Evolutionary conservation across 2,113 vertebrate genomes (phyloP).

Genomic region (Pseudopodoces humilis): DNA sequence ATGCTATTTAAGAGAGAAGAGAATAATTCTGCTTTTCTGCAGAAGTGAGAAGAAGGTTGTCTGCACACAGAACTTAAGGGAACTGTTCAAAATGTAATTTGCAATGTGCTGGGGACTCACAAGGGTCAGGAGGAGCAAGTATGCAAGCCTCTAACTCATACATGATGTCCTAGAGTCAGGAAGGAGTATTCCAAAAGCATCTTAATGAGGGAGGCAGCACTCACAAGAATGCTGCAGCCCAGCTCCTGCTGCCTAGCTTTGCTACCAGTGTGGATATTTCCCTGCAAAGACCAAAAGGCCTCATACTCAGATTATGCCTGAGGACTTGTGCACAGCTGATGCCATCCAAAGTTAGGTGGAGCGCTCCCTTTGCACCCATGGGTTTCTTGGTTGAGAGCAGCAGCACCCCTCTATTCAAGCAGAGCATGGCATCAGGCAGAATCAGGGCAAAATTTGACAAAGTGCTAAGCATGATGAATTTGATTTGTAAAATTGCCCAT

Average conservation of each 20-base stretch:
- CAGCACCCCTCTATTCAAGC: neutral
- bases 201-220: neutral
- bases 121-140: neutral
- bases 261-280: neutral
- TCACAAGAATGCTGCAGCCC: neutral
- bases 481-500: neutral
- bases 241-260: neutral
- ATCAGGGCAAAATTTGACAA: neutral
- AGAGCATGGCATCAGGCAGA: neutral
- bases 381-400: neutral
- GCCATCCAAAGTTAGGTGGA: neutral
- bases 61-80: neutral
- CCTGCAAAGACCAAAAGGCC: neutral
- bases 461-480: fast-evolving
- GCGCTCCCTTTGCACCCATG: fast-evolving
- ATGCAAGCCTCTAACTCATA: neutral
- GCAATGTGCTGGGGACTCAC: neutral
- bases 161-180: neutral
- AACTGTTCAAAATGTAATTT: neutral
- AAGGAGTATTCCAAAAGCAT: slow-evolving; percentile 21
- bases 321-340: neutral
- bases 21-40: neutral
- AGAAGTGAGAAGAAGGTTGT: neutral
- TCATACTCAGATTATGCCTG: neutral
- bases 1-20: neutral